Evolutionary conservation across 2,797 vertebrate species (phyloP).

Genomic region (Lindbergichthys nudifrons): DNA sequence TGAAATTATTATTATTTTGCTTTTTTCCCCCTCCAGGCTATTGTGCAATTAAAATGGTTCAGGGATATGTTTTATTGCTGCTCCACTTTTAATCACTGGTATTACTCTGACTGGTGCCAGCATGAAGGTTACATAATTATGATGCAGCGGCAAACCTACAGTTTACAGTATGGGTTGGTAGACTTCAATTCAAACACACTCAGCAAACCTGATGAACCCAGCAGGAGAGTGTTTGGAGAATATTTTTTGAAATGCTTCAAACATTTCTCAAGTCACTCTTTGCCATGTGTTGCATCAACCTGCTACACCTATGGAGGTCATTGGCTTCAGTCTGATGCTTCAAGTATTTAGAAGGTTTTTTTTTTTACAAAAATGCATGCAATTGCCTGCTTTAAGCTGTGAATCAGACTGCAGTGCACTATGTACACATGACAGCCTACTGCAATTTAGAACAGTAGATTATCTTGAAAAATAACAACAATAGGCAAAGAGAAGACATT

Average conservation of each 20-base stretch:
- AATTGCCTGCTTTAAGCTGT: neutral
- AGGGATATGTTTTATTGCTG: neutral
- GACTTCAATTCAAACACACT: neutral
- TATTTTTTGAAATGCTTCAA: neutral
- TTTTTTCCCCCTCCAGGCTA: neutral
- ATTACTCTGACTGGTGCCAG: neutral
- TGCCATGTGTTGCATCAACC: conserved; percentile 28
- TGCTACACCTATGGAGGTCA: neutral
- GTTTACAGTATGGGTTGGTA: neutral
- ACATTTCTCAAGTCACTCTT: neutral
- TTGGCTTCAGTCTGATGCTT: neutral
- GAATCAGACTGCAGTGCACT: neutral
- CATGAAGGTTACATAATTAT: conserved; percentile 63
- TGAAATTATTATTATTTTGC: neutral
- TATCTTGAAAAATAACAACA: neutral
- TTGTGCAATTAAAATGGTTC: neutral
- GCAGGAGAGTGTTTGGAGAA: neutral
- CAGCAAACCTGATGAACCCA: neutral
- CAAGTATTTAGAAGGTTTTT: neutral
- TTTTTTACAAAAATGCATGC: neutral
- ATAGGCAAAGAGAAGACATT: neutral
- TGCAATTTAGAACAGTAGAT: neutral
- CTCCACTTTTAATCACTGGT: neutral
- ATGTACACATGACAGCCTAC: neutral
- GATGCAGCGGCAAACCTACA: conserved; percentile 43